phyloP scores from a whole-genome alignment of 1,140 invertebrate species.

The Maniola jurtina region DNA sequence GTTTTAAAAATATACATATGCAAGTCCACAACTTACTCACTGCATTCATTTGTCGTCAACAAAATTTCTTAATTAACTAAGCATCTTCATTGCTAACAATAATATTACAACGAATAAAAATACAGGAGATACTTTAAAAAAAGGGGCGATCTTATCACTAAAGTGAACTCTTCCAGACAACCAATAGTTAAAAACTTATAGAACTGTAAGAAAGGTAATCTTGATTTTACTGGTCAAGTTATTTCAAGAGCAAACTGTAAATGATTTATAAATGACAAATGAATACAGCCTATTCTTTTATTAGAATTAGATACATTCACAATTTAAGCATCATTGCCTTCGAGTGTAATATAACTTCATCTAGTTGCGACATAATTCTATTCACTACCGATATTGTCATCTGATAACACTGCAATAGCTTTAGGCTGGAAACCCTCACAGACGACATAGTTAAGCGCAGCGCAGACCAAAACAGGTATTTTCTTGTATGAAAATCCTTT shows the following conservation, averaged over 20 bases:
- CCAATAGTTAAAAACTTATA: too few relatives aligned
- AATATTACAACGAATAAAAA: not conserved
- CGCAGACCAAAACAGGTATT: not conserved
- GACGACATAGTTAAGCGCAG: not conserved
- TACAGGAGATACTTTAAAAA: not conserved
- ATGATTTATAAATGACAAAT: conserved; percentile 17
- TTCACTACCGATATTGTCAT: conserved; percentile 60
- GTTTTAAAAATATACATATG: conserved; percentile 14
- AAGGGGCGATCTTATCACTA: too few relatives aligned
- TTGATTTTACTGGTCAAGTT: too few relatives aligned
- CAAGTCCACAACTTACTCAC: conserved; percentile 12
- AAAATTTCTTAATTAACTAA: not conserved
- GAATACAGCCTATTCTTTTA: conserved; percentile 12
- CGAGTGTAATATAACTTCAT: conserved; percentile 42
- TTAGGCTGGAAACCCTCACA: conserved; percentile 6
- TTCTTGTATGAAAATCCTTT: too few relatives aligned
- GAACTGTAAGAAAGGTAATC: too few relatives aligned
- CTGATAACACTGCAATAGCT: conserved; percentile 41
- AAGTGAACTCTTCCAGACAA: too few relatives aligned
- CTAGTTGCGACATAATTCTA: conserved; percentile 36
- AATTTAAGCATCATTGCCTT: conserved; percentile 61
- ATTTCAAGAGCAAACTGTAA: not conserved
- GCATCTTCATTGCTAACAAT: not conserved
- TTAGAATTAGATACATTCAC: conserved; percentile 6
- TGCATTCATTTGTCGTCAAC: conserved; percentile 24